A percentile compares a stretch with the other conserved stretches of the same genome.
Evolutionary conservation across 2,113 vertebrate species (phyloP).

Genomic region (Panthera uncia): DNA sequence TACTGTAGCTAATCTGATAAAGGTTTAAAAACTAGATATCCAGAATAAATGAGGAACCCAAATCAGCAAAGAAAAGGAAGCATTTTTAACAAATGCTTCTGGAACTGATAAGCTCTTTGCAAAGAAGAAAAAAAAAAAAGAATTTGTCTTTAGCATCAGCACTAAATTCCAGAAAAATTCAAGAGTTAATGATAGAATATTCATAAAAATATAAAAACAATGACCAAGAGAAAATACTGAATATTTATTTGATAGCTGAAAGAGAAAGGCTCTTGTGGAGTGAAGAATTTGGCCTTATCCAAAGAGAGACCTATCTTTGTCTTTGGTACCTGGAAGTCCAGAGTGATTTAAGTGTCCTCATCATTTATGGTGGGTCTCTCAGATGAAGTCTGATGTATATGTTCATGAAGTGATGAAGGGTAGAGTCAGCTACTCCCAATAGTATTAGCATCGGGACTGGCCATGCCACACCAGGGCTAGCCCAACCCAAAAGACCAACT

Average conservation of each 20-base stretch:
- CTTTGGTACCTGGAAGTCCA: background rate
- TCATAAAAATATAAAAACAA: conserved; percentile 11
- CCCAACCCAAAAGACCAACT: background rate
- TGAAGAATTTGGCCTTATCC: background rate
- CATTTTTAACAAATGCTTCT: background rate
- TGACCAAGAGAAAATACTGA: background rate
- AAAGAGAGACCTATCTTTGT: background rate
- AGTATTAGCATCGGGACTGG: background rate
- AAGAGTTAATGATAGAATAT: background rate
- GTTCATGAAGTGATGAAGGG: background rate
- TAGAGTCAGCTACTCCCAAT: background rate
- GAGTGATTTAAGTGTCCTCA: background rate
- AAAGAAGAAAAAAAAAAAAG: background rate
- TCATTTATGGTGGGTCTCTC: background rate
- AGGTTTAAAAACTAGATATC: background rate
- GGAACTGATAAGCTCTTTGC: background rate
- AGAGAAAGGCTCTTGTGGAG: background rate
- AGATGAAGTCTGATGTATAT: background rate
- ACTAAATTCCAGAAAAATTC: background rate
- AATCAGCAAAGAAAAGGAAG: background rate
- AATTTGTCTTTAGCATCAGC: background rate
- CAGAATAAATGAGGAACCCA: background rate
- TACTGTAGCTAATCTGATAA: background rate
- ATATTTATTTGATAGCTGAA: background rate
- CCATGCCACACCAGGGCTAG: background rate